These are phyloP conservation scores for Paraplagusia blochii DNA, from an alignment of 2,113 vertebrate genomes.

Conservation along the genomic window DNA sequence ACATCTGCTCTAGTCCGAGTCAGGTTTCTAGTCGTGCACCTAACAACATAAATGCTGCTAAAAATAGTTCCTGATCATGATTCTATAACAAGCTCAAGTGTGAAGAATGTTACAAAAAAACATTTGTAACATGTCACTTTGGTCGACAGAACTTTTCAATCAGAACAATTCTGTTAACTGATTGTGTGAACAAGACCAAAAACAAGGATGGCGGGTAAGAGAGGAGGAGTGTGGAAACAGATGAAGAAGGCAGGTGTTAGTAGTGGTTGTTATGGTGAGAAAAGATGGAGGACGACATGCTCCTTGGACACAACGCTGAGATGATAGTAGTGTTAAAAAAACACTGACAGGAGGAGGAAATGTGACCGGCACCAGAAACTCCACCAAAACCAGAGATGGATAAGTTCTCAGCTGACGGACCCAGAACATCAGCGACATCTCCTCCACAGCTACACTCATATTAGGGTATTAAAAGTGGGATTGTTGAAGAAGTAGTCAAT, in stretches of 20 bases:
- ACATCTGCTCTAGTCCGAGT: no score
- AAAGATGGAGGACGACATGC: slow-evolving; percentile 3
- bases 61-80: no score
- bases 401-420: background rate
- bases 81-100: no score
- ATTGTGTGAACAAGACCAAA: background rate
- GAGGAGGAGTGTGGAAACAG: background rate
- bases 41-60: no score
- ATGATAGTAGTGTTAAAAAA: slow-evolving; percentile 8
- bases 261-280: slow-evolving; percentile 3
- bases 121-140: background rate
- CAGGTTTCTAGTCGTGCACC: no score
- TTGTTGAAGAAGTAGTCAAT: background rate
- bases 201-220: background rate
- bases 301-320: background rate
- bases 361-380: slow-evolving; percentile 44
- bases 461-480: background rate
- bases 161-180: background rate
- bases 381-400: slow-evolving; percentile 20
- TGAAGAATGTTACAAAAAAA: background rate
- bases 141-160: background rate
- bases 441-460: background rate
- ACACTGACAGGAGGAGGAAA: slow-evolving; percentile 16
- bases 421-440: background rate
- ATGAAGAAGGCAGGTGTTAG: background rate